These are phyloP conservation scores for Montipora capricornis DNA, from an alignment of 64 coral and sea anemone species.

Conservation along the genomic window DNA sequence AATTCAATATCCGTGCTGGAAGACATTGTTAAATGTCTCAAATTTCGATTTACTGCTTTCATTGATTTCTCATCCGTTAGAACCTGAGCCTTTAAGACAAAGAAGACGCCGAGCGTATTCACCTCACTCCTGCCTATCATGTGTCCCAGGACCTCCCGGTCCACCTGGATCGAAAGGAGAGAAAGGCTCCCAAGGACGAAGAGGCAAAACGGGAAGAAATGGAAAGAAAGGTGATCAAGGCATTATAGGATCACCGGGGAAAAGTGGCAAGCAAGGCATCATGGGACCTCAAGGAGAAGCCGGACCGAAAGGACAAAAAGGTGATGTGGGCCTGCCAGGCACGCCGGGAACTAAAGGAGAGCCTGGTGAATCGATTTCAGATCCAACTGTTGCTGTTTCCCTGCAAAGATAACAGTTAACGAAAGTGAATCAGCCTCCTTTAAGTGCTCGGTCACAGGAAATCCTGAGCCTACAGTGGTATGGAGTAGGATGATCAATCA, in stretches of 20 bases:
- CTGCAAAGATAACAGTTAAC: not conserved
- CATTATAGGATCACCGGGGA: constrained; percentile 16
- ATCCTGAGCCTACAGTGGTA: constrained; percentile 25
- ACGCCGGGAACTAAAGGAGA: constrained; percentile 44
- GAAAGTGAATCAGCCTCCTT: constrained; percentile 5
- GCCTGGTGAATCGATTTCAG: constrained; percentile 3
- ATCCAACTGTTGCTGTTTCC: not conserved
- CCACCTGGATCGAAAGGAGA: not conserved
- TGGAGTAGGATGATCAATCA: constrained; percentile 59
- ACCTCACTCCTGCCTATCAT: not conserved
- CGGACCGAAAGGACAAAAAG: not conserved
- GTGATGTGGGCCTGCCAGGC: not conserved
- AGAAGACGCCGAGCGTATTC: no score
- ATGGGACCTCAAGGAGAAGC: not conserved
- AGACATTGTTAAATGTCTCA: no score
- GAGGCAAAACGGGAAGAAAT: not conserved
- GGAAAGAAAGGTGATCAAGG: constrained; percentile 24
- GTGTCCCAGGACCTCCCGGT: not conserved
- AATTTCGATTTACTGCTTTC: no score
- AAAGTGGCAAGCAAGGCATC: constrained; percentile 3
- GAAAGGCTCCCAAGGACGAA: not conserved
- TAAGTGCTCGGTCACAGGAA: constrained; percentile 52
- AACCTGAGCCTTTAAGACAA: no score
- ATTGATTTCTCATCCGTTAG: no score
- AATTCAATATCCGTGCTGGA: no score